Evolutionary conservation across 1,140 invertebrate genomes (phyloP).

Genomic region (Brachionus koreanus): DNA sequence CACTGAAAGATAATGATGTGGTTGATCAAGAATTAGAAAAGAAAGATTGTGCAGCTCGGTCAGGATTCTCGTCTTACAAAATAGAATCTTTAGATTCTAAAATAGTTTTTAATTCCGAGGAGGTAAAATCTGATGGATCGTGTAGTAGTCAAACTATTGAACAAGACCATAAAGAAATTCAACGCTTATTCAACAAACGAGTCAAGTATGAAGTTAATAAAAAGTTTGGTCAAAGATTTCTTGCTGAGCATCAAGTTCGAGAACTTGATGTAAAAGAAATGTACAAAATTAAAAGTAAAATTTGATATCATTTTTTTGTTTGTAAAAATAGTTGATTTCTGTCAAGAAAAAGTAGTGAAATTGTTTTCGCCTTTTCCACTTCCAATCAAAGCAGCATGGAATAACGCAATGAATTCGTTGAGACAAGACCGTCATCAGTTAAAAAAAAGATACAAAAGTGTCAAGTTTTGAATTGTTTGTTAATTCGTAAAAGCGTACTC

Average conservation of each 20-base stretch:
- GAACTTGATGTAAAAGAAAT: conserved; percentile 41
- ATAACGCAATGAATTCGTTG: conserved; percentile 44
- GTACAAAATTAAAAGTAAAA: conserved; percentile 42
- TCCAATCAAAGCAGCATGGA: conserved; percentile 35
- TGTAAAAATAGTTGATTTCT: not conserved
- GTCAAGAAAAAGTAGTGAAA: conserved; percentile 20
- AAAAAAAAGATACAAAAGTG: conserved; percentile 1
- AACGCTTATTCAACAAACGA: conserved; percentile 35
- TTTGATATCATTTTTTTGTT: not conserved
- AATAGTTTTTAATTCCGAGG: not conserved
- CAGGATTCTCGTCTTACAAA: not conserved
- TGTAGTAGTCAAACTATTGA: not conserved
- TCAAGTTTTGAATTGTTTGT: not conserved
- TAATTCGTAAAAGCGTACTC: not conserved
- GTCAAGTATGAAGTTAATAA: conserved; percentile 43
- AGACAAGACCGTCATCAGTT: conserved; percentile 42
- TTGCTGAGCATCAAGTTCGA: conserved; percentile 32
- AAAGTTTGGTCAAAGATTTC: conserved; percentile 22
- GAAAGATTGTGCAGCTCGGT: not conserved
- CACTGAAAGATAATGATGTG: not conserved
- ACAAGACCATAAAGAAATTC: conserved; percentile 1
- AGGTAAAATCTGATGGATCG: not conserved
- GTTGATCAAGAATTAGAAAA: not conserved
- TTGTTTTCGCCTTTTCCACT: conserved; percentile 35
- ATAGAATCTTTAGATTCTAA: not conserved